These are phyloP conservation scores for Capitulum mitella DNA, from an alignment of 2,888 invertebrate genomes.

Conservation along the genomic window DNA sequence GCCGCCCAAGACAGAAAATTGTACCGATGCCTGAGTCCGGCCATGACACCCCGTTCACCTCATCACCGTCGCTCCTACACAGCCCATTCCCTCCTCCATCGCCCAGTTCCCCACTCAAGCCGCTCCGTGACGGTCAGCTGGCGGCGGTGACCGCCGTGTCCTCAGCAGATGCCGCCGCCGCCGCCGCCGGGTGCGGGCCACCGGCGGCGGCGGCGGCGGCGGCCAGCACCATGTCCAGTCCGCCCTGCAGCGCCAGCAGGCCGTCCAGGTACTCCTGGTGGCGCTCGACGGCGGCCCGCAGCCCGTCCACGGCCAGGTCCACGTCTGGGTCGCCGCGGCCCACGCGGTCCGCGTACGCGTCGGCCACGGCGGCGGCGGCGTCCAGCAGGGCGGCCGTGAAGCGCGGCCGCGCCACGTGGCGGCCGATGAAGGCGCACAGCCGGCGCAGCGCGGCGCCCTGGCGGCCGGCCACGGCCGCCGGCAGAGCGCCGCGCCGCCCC, in stretches of 20 bases:
- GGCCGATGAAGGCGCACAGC: slow-evolving; percentile 68
- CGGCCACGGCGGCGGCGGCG: slow-evolving; percentile 64
- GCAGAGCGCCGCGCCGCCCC: slow-evolving; percentile 60
- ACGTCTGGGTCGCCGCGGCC: slow-evolving; percentile 52
- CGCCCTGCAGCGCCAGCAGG: slow-evolving; percentile 44
- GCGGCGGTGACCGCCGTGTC: no score
- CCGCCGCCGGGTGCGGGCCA: no score
- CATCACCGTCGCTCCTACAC: no score
- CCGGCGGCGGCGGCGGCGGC: slow-evolving; percentile 31
- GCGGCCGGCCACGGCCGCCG: slow-evolving; percentile 64
- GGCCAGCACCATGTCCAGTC: slow-evolving; percentile 42
- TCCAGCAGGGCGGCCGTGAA: slow-evolving; percentile 67
- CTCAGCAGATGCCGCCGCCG: no score
- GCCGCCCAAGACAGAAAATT: no score
- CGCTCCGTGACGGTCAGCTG: no score
- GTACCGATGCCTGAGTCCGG: no score
- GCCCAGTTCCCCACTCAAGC: no score
- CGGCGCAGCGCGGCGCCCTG: slow-evolving; percentile 57
- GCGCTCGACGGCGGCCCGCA: slow-evolving; percentile 56
- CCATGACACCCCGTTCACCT: no score
- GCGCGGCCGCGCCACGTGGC: slow-evolving; percentile 61
- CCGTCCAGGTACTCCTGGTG: slow-evolving; percentile 51
- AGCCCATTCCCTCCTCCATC: no score
- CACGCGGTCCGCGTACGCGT: slow-evolving; percentile 45
- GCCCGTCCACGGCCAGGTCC: slow-evolving; percentile 53